Conservation (phyloP, 2,888 invertebrate genomes). For the Agrochola litura region DNA sequence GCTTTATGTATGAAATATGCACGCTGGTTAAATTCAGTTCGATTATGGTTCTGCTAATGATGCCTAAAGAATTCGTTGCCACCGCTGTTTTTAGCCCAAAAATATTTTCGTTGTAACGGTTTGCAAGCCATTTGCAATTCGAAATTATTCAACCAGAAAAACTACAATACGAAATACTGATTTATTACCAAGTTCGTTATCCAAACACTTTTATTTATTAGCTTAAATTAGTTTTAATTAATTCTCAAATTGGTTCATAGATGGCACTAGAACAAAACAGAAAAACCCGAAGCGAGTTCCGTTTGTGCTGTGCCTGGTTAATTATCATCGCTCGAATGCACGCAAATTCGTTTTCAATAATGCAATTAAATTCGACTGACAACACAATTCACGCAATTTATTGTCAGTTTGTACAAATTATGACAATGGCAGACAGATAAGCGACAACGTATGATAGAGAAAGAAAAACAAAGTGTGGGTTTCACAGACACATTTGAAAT, state of each 20-base stretch:
- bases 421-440: background rate
- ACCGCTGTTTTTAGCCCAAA: background rate
- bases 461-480: conserved; percentile 15
- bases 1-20: background rate
- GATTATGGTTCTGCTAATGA: background rate
- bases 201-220: conserved; percentile 29
- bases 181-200: conserved; percentile 27
- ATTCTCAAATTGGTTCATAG: conserved; percentile 53
- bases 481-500: background rate
- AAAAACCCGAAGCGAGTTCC: conserved; percentile 45
- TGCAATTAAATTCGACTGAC: conserved; percentile 65
- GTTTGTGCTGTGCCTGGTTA: conserved; percentile 46
- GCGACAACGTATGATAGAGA: background rate
- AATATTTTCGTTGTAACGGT: background rate
- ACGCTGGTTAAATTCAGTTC: background rate
- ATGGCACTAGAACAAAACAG: conserved; percentile 43
- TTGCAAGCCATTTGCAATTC: conserved; percentile 3
- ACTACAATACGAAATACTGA: conserved; percentile 26
- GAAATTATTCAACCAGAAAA: conserved; percentile 19
- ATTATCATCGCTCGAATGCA: conserved; percentile 64
- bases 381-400: conserved; percentile 54
- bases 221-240: conserved; percentile 44
- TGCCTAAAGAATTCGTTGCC: background rate
- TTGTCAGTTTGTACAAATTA: conserved; percentile 20
- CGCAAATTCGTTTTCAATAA: conserved; percentile 66